Base-by-base conservation (phyloP, 2,888 invertebrate genomes). In the Andrena minutula region DNA sequence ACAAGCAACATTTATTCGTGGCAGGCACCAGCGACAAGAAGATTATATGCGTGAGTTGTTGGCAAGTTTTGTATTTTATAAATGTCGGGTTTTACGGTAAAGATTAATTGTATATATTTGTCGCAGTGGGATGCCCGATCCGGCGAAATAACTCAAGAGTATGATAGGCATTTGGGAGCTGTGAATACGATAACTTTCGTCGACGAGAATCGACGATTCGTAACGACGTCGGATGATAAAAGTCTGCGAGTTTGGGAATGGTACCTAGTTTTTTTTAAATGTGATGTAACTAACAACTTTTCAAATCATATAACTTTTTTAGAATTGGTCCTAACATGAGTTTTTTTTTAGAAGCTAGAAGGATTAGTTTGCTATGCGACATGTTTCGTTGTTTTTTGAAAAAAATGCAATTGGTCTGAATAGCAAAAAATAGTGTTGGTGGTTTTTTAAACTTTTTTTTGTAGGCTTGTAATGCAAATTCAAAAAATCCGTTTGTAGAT, bases 111-210 rank as follows among this genome's bases (percentile, higher is more conserved):
- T 12, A 23, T 20, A 49, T 26, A 16, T 47, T 6, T n/a, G 76
- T 86, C 94, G 72, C 94, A 98, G 98, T 99, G 99, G 99, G 99
- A 99, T 94, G 97, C 96, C 1, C 95, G 99, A 20, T 97, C 97
- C 81, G 99, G 99, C 26, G 99, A 99, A 94, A 97, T 99, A 89
- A 99, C 98, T 0, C 99, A 99, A 94, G 99, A 99, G 94, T 99
- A 99, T 94, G 99, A 99, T 95, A 95, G 99, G 1, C 99, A 99
- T 95, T 95, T 99, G 85, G 99, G 99, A 7, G 99, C 99, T 2
- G 99, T 99, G 1, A 99, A 99, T 94, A 97, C 99, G 0, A 99
- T 99, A 90, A 99, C 99, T 0, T 99, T 99, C 94, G 99, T 99
- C 1, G 99, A 99, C 94, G 99, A 99, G 92, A 99, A 99, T 95